These are phyloP conservation scores for Myrmecophaga tridactyla DNA, from an alignment of 2,113 vertebrate species.

Conservation along the genomic window DNA sequence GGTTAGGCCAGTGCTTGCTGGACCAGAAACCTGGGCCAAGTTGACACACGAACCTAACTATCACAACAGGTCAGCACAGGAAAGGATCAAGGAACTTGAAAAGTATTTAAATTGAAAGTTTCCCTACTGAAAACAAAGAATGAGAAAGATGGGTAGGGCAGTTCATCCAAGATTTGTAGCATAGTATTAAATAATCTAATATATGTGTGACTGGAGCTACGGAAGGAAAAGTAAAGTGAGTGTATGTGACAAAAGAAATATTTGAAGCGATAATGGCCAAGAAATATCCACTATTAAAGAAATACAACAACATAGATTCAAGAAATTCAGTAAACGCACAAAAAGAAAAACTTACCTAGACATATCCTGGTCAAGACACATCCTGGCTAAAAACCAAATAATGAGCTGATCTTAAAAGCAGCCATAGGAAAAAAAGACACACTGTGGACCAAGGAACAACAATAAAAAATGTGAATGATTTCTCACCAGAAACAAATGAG, in stretches of 20 bases:
- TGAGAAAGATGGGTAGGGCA: neutral
- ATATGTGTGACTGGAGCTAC: neutral
- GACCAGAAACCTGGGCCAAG: too few relatives aligned
- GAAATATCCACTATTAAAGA: neutral
- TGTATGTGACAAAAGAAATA: neutral
- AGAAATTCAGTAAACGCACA: neutral
- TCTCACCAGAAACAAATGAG: slow-evolving; percentile 18
- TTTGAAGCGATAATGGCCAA: neutral
- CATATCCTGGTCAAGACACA: neutral
- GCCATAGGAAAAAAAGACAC: neutral
- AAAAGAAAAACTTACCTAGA: neutral
- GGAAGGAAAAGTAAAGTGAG: neutral
- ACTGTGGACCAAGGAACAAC: neutral
- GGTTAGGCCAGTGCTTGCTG: too few relatives aligned
- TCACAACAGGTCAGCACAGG: neutral
- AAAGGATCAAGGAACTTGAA: neutral
- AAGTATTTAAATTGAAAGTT: neutral
- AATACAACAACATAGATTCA: slow-evolving; percentile 6
- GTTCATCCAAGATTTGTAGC: neutral
- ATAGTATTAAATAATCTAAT: neutral
- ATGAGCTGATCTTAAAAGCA: neutral
- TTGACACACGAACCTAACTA: too few relatives aligned
- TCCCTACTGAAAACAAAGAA: neutral
- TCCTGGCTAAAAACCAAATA: neutral
- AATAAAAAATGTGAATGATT: neutral